A percentile compares a stretch with the other conserved stretches of the same genome.
phyloP scores from a whole-genome alignment of 1,140 invertebrate species.

The Hypsibius dujardini region DNA sequence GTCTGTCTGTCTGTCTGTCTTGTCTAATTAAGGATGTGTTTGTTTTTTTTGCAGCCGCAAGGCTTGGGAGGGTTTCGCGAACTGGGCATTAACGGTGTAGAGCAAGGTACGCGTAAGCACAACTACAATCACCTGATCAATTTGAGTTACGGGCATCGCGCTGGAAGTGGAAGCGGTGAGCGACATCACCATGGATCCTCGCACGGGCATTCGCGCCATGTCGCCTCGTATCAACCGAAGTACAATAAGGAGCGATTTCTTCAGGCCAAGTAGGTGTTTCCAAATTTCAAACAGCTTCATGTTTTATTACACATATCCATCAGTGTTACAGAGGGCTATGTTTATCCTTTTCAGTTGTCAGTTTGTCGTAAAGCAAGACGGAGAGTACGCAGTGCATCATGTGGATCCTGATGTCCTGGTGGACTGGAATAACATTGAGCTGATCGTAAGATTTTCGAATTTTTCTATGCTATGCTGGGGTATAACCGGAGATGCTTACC shows the following conservation, averaged over 20 bases:
- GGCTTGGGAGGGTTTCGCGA: background rate
- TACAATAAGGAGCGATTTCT: slow-evolving; percentile 83
- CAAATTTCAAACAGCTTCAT: no score
- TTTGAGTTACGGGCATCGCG: slow-evolving; percentile 51
- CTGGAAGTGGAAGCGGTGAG: slow-evolving; percentile 33
- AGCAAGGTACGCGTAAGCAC: slow-evolving; percentile 67
- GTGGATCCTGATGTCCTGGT: slow-evolving; percentile 69
- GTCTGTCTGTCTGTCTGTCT: no score
- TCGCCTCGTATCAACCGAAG: slow-evolving; percentile 33
- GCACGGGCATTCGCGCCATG: slow-evolving; percentile 28
- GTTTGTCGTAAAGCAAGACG: slow-evolving; percentile 64
- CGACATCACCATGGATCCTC: slow-evolving; percentile 25
- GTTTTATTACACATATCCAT: no score
- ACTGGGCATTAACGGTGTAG: slow-evolving; percentile 29
- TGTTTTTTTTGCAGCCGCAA: background rate
- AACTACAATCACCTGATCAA: slow-evolving; percentile 80
- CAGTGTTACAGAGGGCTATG: slow-evolving; percentile 18
- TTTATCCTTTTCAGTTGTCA: slow-evolving; percentile 56
- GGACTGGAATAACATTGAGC: slow-evolving; percentile 74
- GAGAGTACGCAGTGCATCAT: slow-evolving; percentile 55
- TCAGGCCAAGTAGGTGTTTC: slow-evolving; percentile 60
- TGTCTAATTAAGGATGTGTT: no score
- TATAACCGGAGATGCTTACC: background rate
- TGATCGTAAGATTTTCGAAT: slow-evolving; percentile 48
- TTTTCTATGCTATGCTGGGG: background rate